A percentile compares a stretch with the other conserved stretches of the same genome.
These are phyloP conservation scores for Neogale vison DNA, from an alignment of 2,113 vertebrate genomes.

Conservation along the genomic window DNA sequence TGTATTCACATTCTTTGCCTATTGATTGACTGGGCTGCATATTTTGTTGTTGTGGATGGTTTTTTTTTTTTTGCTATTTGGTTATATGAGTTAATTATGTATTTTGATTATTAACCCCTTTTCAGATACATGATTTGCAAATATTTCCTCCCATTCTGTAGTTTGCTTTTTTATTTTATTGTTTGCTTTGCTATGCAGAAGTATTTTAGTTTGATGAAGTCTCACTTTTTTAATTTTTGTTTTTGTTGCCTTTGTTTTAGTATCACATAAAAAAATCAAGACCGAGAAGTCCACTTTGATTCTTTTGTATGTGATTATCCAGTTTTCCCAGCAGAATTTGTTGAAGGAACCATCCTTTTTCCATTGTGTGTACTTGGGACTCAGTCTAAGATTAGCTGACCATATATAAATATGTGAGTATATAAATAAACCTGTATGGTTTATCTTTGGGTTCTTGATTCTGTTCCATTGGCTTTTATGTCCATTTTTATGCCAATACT, in stretches of 20 bases:
- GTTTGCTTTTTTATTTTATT: neutral
- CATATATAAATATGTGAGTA: neutral
- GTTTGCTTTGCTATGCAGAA: neutral
- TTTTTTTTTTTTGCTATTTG: neutral
- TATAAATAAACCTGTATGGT: neutral
- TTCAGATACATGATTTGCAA: neutral
- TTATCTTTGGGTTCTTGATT: neutral
- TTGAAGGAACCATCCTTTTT: neutral
- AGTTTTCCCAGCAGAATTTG: neutral
- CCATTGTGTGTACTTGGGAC: neutral
- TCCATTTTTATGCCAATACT: neutral
- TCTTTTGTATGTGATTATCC: neutral
- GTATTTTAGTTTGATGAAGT: neutral
- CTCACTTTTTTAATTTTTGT: neutral
- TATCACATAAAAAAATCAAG: neutral
- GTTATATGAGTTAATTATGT: neutral
- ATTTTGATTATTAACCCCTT: neutral
- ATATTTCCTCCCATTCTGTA: neutral
- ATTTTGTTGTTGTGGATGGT: neutral
- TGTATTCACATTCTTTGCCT: neutral
- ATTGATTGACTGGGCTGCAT: neutral
- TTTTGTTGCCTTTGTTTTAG: neutral
- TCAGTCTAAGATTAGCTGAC: neutral
- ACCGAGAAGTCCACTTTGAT: neutral
- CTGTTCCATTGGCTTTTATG: neutral